Conservation (phyloP, 2,797 vertebrate species). For the Brachyalestes nurse region DNA sequence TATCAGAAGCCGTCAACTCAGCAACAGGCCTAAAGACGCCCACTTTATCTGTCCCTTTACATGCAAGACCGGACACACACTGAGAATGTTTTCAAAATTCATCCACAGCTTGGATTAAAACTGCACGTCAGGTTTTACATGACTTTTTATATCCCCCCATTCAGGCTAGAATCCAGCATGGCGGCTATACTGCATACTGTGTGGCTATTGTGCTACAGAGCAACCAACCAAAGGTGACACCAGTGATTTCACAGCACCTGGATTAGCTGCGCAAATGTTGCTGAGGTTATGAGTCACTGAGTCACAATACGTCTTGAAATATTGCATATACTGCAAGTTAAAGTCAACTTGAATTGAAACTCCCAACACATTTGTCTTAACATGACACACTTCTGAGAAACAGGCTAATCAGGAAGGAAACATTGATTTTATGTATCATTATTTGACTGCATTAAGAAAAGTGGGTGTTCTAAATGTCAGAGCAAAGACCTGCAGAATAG, state of each 20-base stretch:
- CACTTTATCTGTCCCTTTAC: slow-evolving; percentile 36
- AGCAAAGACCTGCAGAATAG: too few species aligned
- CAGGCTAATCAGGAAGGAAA: too few species aligned
- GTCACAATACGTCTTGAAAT: background rate
- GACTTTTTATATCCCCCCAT: background rate
- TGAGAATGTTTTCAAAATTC: slow-evolving; percentile 26
- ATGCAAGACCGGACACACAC: slow-evolving; percentile 13
- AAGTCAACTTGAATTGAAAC: background rate
- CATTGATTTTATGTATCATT: too few species aligned
- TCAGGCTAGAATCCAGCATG: background rate
- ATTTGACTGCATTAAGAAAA: too few species aligned
- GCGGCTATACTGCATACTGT: background rate
- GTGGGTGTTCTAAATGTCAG: too few species aligned
- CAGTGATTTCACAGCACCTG: slow-evolving; percentile 38
- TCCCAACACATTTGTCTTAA: too few species aligned
- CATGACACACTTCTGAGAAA: too few species aligned
- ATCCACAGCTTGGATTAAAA: slow-evolving; percentile 21
- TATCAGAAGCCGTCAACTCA: slow-evolving; percentile 18
- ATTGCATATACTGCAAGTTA: background rate
- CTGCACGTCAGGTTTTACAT: background rate
- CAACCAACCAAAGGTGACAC: slow-evolving; percentile 4
- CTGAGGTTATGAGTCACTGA: slow-evolving; percentile 5
- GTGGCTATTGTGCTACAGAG: background rate
- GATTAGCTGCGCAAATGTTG: background rate
- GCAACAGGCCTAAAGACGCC: slow-evolving; percentile 17